Evolutionary conservation across 2,113 vertebrate genomes (phyloP).

Genomic region (Nibea albiflora): DNA sequence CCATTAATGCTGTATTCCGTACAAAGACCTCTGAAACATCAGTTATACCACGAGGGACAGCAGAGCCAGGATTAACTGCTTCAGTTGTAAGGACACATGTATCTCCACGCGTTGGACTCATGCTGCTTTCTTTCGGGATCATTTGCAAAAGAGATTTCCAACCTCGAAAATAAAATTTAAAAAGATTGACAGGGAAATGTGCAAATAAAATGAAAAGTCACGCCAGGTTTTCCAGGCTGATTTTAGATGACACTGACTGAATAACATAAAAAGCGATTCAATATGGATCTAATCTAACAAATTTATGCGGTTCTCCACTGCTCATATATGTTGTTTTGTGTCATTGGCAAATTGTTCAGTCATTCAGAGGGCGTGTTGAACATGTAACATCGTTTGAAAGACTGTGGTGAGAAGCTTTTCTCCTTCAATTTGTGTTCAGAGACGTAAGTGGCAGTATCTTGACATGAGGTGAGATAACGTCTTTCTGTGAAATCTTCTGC

Average conservation of each 20-base stretch:
- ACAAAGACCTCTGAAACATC: background rate
- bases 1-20: background rate
- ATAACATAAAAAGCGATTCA: background rate
- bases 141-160: background rate
- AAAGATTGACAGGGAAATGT: background rate
- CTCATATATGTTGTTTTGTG: too few relatives aligned
- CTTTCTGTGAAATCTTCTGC: slow-evolving; percentile 2
- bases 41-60: background rate
- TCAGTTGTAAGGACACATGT: background rate
- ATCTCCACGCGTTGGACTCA: background rate
- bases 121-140: background rate
- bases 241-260: background rate
- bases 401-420: background rate
- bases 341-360: too few relatives aligned
- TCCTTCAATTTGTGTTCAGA: slow-evolving; percentile 17
- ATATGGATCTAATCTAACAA: too few relatives aligned
- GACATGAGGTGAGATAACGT: slow-evolving; percentile 19
- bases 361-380: too few relatives aligned
- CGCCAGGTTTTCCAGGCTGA: background rate
- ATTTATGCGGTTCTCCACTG: too few relatives aligned
- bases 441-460: slow-evolving; percentile 32
- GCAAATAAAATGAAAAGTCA: background rate
- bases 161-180: background rate
- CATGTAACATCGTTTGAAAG: background rate
- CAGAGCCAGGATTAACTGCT: background rate